Percentiles rank a stretch among this genome's conserved stretches.
Evolutionary conservation across 2,113 vertebrate species (phyloP).

Genomic region (Cynocephalus volans): DNA sequence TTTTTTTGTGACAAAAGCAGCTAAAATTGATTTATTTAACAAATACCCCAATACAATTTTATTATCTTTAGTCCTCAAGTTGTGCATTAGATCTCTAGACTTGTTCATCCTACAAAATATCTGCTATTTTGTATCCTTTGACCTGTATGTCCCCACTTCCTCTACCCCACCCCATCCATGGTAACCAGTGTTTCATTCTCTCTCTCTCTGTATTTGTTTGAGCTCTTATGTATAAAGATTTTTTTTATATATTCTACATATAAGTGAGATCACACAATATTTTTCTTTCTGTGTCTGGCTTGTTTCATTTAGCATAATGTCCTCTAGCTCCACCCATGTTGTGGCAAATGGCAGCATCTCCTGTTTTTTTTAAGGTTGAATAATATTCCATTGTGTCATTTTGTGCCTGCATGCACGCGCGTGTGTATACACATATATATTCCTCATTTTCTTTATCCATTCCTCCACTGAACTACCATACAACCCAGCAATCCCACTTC

Average conservation of each 20-base stretch:
- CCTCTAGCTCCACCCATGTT: not conserved
- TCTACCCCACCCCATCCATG: not conserved
- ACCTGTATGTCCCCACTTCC: not conserved
- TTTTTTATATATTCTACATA: not conserved
- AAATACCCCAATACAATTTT: not conserved
- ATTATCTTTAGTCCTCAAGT: not conserved
- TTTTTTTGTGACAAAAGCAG: not conserved
- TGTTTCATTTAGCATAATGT: not conserved
- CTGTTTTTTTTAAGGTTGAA: not conserved
- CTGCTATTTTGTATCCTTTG: not conserved
- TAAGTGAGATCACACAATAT: not conserved
- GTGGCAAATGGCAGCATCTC: not conserved
- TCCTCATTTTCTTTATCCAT: not conserved
- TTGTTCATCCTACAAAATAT: not conserved
- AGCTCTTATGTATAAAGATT: not conserved
- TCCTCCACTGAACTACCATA: not conserved
- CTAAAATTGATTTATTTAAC: not conserved
- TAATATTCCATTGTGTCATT: not conserved
- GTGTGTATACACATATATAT: not conserved
- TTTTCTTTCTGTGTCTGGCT: not conserved
- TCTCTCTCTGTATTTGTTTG: not conserved
- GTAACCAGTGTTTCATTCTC: not conserved
- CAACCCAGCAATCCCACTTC: not conserved
- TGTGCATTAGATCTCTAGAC: not conserved
- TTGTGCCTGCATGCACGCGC: too few relatives aligned